Conservation (phyloP, 2,888 invertebrate genomes). For the Agrilus mali region DNA sequence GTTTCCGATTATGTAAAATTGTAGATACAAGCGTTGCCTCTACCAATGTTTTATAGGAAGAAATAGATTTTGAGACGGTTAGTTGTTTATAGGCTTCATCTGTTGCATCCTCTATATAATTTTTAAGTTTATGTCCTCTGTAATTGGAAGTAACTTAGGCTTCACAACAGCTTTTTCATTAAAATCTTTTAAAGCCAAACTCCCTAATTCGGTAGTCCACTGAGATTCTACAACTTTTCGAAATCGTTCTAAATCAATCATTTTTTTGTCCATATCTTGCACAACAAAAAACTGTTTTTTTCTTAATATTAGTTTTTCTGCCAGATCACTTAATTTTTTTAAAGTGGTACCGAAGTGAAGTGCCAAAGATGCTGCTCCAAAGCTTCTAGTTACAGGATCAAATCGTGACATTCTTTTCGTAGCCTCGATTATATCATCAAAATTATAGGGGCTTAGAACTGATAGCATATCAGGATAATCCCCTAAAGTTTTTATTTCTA, state of each 20-base stretch:
- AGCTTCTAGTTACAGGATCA: background rate
- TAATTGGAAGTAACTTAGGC: slow-evolving; percentile 2
- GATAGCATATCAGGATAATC: background rate
- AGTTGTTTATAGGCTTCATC: background rate
- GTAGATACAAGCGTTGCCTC: background rate
- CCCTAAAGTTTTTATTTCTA: background rate
- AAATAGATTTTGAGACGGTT: background rate
- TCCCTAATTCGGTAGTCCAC: slow-evolving; percentile 2
- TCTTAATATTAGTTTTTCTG: background rate
- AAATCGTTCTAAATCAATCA: background rate
- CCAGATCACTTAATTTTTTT: slow-evolving; percentile 6
- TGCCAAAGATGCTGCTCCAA: slow-evolving; percentile 3
- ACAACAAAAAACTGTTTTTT: background rate
- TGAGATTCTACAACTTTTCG: background rate
- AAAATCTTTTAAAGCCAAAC: slow-evolving; percentile 1
- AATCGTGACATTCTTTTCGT: slow-evolving; percentile 1
- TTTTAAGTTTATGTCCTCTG: slow-evolving; percentile 1
- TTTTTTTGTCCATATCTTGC: background rate
- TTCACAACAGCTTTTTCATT: slow-evolving; percentile 2
- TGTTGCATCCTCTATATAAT: background rate
- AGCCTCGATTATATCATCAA: slow-evolving; percentile 1
- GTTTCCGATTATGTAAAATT: background rate
- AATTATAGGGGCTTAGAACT: slow-evolving; percentile 1
- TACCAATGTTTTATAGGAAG: background rate
- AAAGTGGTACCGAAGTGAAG: slow-evolving; percentile 4